phyloP scores from a whole-genome alignment of 2,888 invertebrate genomes.

The Platycheirus albimanus region DNA sequence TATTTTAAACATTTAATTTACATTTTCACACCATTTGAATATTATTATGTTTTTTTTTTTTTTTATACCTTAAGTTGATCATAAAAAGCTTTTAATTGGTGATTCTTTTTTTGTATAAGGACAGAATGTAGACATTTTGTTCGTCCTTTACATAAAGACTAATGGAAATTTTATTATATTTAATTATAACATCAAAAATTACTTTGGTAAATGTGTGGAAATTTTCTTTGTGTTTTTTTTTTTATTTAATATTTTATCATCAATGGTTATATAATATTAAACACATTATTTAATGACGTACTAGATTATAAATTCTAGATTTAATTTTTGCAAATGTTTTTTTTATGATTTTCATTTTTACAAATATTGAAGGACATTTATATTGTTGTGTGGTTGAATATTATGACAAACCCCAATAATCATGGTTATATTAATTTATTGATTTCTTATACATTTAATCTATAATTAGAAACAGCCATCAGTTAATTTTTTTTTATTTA shows the following conservation, averaged over 20 bases:
- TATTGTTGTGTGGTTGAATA: conserved; percentile 27
- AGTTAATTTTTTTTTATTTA: conserved; percentile 43
- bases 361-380: conserved; percentile 33
- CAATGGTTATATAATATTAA: too few species aligned
- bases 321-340: neutral
- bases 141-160: too few species aligned
- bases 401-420: conserved; percentile 27
- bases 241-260: neutral
- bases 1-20: conserved; percentile 26
- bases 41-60: too few species aligned
- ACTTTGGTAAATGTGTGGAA: neutral
- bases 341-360: conserved; percentile 1
- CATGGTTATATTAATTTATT: conserved; percentile 4
- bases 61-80: too few species aligned
- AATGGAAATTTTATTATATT: too few species aligned
- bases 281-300: too few species aligned
- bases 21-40: conserved; percentile 18
- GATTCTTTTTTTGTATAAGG: conserved; percentile 2
- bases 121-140: too few species aligned
- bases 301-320: neutral
- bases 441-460: neutral
- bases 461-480: conserved; percentile 69
- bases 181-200: neutral
- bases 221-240: neutral
- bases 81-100: conserved; percentile 50